Evolutionary conservation across 2,797 vertebrate species (phyloP), one percentile per base, ranked within the genome.

Genomic region (Artibeus jamaicensis): DNA sequence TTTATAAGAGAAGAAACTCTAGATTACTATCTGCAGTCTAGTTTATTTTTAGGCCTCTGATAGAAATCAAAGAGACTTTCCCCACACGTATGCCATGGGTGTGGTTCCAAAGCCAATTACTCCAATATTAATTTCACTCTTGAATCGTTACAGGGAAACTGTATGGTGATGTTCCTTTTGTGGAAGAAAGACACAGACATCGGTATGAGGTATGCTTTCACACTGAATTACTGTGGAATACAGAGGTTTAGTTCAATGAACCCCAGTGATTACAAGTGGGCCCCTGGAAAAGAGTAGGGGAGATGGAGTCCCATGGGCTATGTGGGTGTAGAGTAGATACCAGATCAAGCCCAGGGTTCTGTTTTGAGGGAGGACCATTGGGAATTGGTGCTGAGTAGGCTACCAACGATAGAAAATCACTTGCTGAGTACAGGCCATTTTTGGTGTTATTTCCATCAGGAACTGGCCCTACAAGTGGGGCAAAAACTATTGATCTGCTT

Each of bases 111-210:
- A 85, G 46, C 32, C 48, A 18, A 59, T 87, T 26, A 39, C 24
- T 39, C 42, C 19, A 8, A 14, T 62, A 67, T 89, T 97, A 79
- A 97, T 95, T 82, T 83, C 57, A 65, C 46, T 94, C 70, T 96
- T 85, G 67, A 98, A 24, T 98, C 29, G 97, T 94, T 97, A 95
- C 90, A 99, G 99, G 96, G 70, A 99, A 98, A 78, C 98, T 99
- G 82, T 99, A 99, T 83, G 98, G 98, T 22, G 97, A 98, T 91
- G 98, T 98, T 90, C 89, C 73, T n/a, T 99, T 98, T 95, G 93
- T 99, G 89, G 98, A 99, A 97, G 98, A 99, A 97, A 97, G 98
- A 81, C 99, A 99, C 93, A 98, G 99, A 82, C 99, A 99, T 97
- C 98, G 98, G 3, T 99, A 98, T 24, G 98, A 99, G 98, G 99